Base-by-base conservation (phyloP, 2,888 invertebrate species). In the Drosophila meridionalis region DNA sequence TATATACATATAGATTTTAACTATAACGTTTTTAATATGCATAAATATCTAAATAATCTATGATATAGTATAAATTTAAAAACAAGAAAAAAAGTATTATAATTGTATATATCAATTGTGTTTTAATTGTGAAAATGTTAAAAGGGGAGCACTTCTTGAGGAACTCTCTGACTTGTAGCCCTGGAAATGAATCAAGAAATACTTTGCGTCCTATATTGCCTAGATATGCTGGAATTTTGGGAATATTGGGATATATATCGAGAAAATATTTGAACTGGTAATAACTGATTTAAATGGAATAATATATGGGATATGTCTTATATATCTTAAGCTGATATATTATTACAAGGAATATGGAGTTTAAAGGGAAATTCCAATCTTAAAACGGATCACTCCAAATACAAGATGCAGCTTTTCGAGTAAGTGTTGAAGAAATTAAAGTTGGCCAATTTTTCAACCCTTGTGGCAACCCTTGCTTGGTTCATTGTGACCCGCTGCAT, bases 41-140 rank as follows among this genome's bases (percentile, higher is more conserved):
- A 32, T 63, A 73, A 61, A 50, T 67, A 57, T 40, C 55, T 66
- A 62, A 48, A 45, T 72, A 73, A 62, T 57, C 68, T 72, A 75
- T 71, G 62, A 69, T 69, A 57, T 80, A 84, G 76, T 61, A 53
- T 68, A 65, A 69, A 52, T 67, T 58, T 58, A 73, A 76, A 30
- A 68, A 69, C 60, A 66, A 47, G 28, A 59, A 62, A 67, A 42
- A 66, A 65, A 69, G 73, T 82, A 74, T 78, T 78, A 78, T 78
- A 62, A 78, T 59, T 60, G 47, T 78, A 74, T 28, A 61, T n/a
- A 14, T 2, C 0, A 28, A 38, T 34, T 40, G 34, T 62, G 12
- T 26, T 20, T 20, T 20, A 20, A 20, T 20, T 20, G 20, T 1
- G 20, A 20, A 20, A 20, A 20, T 20, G 20, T 20, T 20, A 20